phyloP scores from a whole-genome alignment of 2,888 invertebrate genomes.

The Unio delphinus region DNA sequence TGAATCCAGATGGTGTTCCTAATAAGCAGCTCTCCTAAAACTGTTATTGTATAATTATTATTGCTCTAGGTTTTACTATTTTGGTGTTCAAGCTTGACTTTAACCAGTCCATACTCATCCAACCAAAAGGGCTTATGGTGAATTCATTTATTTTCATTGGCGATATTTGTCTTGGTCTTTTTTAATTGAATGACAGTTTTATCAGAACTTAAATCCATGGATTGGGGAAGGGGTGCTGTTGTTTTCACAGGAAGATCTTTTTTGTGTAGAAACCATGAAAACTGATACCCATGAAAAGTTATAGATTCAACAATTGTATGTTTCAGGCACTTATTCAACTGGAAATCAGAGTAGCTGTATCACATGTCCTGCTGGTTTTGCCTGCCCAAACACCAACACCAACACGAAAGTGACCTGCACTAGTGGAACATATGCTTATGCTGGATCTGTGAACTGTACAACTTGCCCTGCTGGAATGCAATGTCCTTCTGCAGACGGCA shows the following conservation, averaged over 20 bases:
- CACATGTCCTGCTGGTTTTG: slow-evolving; percentile 57
- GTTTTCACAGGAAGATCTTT: not conserved
- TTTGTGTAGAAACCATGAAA: not conserved
- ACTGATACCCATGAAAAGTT: too few relatives aligned
- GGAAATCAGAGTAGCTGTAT: slow-evolving; percentile 57
- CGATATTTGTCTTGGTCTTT: too few relatives aligned
- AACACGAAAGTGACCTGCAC: slow-evolving; percentile 30
- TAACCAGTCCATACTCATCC: too few relatives aligned
- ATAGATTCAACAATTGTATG: not conserved
- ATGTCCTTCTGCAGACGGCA: slow-evolving; percentile 52
- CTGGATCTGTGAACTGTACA: slow-evolving; percentile 35
- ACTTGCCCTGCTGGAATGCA: slow-evolving; percentile 51
- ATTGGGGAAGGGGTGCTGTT: not conserved
- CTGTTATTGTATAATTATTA: too few relatives aligned
- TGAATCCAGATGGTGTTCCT: too few relatives aligned
- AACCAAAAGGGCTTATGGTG: too few relatives aligned
- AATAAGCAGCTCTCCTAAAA: too few relatives aligned
- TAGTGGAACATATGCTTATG: slow-evolving; percentile 42
- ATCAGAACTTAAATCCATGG: too few relatives aligned
- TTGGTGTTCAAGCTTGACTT: too few relatives aligned
- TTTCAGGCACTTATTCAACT: slow-evolving; percentile 56
- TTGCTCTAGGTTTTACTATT: too few relatives aligned
- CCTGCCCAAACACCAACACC: slow-evolving; percentile 41
- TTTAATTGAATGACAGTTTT: too few relatives aligned
- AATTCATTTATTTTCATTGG: too few relatives aligned